A percentile compares a stretch with the other conserved stretches of the same genome.
Conservation (phyloP, 2,797 vertebrate genomes). For the Graptemys geographica region DNA sequence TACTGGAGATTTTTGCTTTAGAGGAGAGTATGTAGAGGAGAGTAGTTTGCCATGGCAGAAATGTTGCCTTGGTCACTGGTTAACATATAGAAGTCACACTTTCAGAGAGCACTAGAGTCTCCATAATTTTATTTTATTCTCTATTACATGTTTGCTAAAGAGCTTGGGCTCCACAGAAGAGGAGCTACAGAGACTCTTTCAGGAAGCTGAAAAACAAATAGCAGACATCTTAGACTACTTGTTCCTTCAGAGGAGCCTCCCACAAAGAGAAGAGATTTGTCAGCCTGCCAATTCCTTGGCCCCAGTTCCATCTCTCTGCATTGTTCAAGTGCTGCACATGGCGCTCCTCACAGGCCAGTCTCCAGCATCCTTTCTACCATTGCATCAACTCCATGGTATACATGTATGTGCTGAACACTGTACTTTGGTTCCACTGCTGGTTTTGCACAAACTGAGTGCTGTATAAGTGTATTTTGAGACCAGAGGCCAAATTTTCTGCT, state of each 20-base stretch:
- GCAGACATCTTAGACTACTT: background rate
- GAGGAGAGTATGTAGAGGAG: background rate
- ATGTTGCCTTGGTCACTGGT: background rate
- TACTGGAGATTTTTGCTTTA: background rate
- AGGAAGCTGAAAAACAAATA: background rate
- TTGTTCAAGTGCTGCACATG: fast-evolving
- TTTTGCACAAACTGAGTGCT: background rate
- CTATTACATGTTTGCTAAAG: background rate
- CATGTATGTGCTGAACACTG: fast-evolving
- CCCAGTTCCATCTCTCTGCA: background rate
- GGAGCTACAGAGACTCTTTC: background rate
- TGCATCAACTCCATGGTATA: fast-evolving
- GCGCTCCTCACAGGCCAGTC: background rate
- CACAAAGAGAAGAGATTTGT: background rate
- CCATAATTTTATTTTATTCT: background rate
- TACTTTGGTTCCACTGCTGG: fast-evolving
- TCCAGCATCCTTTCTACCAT: background rate
- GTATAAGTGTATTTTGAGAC: background rate
- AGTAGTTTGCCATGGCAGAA: background rate
- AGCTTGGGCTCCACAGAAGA: background rate
- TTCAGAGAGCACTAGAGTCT: background rate
- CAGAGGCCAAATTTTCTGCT: background rate
- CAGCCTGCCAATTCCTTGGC: background rate
- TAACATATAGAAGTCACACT: background rate
- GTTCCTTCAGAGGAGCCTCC: background rate